These are phyloP conservation scores for Drosophila bunnanda DNA, from an alignment of 2,888 invertebrate species.

Conservation along the genomic window DNA sequence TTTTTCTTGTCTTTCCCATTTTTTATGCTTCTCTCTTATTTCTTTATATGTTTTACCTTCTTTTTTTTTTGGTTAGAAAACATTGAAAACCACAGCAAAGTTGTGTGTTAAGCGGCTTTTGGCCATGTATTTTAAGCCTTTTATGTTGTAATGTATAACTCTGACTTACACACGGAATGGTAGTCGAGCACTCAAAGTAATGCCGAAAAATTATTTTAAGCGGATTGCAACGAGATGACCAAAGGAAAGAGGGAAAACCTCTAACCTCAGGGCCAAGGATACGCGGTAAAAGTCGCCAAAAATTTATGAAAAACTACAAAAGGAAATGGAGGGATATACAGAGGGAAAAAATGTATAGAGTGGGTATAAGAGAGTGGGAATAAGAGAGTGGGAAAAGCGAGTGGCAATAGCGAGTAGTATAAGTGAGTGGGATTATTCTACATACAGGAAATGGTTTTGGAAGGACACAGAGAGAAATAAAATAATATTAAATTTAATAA, in stretches of 20 bases:
- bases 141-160: slow-evolving; percentile 63
- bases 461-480: not conserved
- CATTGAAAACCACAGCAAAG: slow-evolving; percentile 66
- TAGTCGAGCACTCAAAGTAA: slow-evolving; percentile 61
- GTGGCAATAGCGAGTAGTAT: not conserved
- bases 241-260: not conserved
- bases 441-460: not conserved
- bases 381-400: not conserved
- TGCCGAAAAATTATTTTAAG: slow-evolving; percentile 78
- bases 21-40: not conserved
- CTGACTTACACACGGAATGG: slow-evolving; percentile 44
- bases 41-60: not conserved
- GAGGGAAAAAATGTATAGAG: not conserved
- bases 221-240: slow-evolving; percentile 56
- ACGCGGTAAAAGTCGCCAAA: slow-evolving; percentile 6
- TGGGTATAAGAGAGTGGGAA: not conserved
- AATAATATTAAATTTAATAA: not conserved
- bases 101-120: slow-evolving; percentile 74
- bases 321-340: not conserved
- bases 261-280: slow-evolving; percentile 1
- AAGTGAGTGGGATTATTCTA: not conserved
- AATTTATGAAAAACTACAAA: slow-evolving; percentile 10
- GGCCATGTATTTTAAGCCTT: slow-evolving; percentile 66
- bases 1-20: not conserved
- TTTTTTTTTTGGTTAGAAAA: not conserved